Percentiles rank a stretch among this genome's conserved stretches.
Evolutionary conservation across 2,888 invertebrate species (phyloP).

Genomic region (Agrochola lychnidis): DNA sequence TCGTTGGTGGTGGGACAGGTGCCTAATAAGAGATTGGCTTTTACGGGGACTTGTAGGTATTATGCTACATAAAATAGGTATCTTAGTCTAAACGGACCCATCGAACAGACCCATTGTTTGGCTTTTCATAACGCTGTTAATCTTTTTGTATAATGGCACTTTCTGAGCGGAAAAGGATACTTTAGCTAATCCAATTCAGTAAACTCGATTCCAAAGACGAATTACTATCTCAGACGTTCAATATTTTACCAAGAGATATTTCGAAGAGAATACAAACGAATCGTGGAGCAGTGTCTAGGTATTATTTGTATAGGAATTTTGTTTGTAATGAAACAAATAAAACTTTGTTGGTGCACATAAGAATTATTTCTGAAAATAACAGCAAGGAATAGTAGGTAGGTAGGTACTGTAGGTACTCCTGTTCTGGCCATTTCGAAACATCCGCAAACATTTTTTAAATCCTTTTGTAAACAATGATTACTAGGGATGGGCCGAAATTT

Average conservation of each 20-base stretch:
- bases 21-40: slow-evolving; percentile 9
- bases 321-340: background rate
- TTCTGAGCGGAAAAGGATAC: slow-evolving; percentile 21
- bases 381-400: background rate
- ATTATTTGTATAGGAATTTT: slow-evolving; percentile 9
- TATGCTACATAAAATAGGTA: background rate
- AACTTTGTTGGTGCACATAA: background rate
- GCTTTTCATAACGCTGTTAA: slow-evolving; percentile 35
- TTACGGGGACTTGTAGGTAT: background rate
- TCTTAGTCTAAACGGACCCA: background rate
- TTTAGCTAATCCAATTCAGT: slow-evolving; percentile 37
- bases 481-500: no score
- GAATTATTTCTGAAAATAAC: background rate
- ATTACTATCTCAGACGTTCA: slow-evolving; percentile 27
- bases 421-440: background rate
- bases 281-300: background rate
- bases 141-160: slow-evolving; percentile 11
- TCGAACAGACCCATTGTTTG: slow-evolving; percentile 26
- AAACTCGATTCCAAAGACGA: slow-evolving; percentile 38
- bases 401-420: background rate
- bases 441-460: slow-evolving; percentile 39
- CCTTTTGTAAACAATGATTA: slow-evolving; percentile 50
- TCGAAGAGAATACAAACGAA: slow-evolving; percentile 10
- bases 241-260: slow-evolving; percentile 21
- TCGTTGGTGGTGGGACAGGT: background rate